These are phyloP conservation scores for Spodoptera picta DNA, from an alignment of 2,888 invertebrate species.

Conservation along the genomic window DNA sequence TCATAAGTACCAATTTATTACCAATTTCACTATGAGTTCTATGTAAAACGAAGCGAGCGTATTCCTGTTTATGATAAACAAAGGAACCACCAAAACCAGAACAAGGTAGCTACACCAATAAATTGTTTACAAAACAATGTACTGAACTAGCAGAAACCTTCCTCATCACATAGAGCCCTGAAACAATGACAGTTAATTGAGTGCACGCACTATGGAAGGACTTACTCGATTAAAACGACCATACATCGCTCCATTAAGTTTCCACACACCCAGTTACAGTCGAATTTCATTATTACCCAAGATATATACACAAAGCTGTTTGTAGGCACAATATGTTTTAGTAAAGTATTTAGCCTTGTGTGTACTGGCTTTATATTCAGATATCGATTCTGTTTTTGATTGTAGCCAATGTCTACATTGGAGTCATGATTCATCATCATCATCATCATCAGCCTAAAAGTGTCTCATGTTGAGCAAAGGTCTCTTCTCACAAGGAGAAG, in stretches of 20 bases:
- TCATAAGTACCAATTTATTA: too few species aligned
- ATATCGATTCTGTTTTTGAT: too few species aligned
- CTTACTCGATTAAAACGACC: conserved; percentile 28
- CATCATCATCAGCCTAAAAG: too few species aligned
- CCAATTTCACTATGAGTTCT: too few species aligned
- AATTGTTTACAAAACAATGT: neutral
- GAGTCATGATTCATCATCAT: too few species aligned
- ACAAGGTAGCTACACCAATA: neutral
- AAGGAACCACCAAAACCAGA: neutral
- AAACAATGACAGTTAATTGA: conserved; percentile 29
- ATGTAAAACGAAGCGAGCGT: too few species aligned
- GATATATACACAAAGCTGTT: neutral
- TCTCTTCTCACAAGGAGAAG: too few species aligned
- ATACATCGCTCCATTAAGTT: conserved; percentile 31
- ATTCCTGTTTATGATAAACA: too few species aligned
- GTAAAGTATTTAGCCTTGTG: too few species aligned
- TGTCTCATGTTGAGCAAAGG: too few species aligned
- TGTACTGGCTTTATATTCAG: too few species aligned
- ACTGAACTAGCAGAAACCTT: neutral
- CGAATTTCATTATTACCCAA: conserved; percentile 17
- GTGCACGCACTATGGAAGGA: conserved; percentile 18
- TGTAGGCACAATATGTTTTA: neutral
- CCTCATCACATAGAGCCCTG: conserved; percentile 9
- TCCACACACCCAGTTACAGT: conserved; percentile 14
- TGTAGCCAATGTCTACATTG: too few species aligned